A percentile compares a stretch with the other conserved stretches of the same genome.
Evolutionary conservation across 2,113 vertebrate genomes (phyloP).

Genomic region (Lates calcarifer): DNA sequence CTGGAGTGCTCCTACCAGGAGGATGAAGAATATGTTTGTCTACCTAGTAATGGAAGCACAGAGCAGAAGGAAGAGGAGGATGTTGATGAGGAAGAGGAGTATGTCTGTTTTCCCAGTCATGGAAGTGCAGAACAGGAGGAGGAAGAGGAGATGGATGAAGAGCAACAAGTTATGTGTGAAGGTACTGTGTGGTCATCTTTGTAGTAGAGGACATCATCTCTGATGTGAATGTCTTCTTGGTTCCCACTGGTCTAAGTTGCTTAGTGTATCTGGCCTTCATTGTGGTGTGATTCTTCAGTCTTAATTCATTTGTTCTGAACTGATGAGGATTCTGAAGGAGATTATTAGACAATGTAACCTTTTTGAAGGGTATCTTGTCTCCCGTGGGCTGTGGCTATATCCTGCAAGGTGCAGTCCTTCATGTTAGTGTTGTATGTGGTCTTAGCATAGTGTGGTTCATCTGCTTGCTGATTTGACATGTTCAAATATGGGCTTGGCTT

Average conservation of each 20-base stretch:
- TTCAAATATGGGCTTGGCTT: conserved; percentile 54
- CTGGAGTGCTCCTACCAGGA: conserved; percentile 39
- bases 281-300: neutral
- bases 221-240: neutral
- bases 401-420: neutral
- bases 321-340: neutral
- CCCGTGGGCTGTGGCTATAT: neutral
- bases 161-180: conserved; percentile 73
- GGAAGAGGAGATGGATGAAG: conserved; percentile 68
- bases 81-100: conserved; percentile 48
- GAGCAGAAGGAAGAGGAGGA: conserved; percentile 48
- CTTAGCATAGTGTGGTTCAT: conserved; percentile 13
- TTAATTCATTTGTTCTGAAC: neutral
- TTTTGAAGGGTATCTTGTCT: neutral
- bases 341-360: neutral
- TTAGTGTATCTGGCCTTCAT: neutral
- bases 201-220: neutral
- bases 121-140: conserved; percentile 45
- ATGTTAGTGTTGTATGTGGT: conserved; percentile 3
- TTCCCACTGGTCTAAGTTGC: neutral
- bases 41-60: conserved; percentile 41
- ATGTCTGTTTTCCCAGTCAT: conserved; percentile 38
- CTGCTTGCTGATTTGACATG: conserved; percentile 31
- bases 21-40: conserved; percentile 56
- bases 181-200: conserved; percentile 54